Evolutionary conservation across 2,797 vertebrate species (phyloP).

Genomic region (Lutjanus campechanus): DNA sequence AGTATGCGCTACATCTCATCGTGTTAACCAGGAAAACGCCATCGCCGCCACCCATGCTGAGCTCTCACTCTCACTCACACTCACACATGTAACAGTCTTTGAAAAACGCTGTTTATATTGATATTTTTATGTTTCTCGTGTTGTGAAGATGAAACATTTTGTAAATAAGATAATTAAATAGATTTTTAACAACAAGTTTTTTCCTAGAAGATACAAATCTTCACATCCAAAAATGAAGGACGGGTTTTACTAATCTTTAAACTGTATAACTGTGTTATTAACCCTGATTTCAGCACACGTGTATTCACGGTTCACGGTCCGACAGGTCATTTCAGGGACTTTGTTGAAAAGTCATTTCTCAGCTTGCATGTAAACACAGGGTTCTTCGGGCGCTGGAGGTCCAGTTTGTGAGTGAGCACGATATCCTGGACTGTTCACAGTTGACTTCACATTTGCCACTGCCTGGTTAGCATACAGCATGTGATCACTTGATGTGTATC

Average conservation of each 20-base stretch:
- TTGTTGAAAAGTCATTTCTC: background rate
- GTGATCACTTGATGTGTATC: conserved; percentile 10
- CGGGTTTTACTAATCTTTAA: background rate
- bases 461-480: background rate
- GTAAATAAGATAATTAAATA: conserved; percentile 17
- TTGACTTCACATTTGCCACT: background rate
- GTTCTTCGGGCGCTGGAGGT: background rate
- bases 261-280: background rate
- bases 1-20: background rate
- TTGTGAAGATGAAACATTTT: conserved; percentile 3
- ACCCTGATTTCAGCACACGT: background rate
- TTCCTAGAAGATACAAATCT: background rate
- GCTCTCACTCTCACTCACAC: background rate
- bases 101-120: background rate
- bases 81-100: background rate
- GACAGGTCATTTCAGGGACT: conserved; percentile 8
- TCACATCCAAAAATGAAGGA: background rate
- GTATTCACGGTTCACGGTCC: background rate
- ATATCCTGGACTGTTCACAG: background rate
- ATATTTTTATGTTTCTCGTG: conserved; percentile 7
- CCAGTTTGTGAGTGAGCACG: too few relatives aligned
- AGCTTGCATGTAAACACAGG: background rate
- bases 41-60: background rate
- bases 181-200: background rate
- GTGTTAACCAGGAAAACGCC: background rate